phyloP scores from a whole-genome alignment of 2,113 vertebrate species.

The Myotis lucifugus region DNA sequence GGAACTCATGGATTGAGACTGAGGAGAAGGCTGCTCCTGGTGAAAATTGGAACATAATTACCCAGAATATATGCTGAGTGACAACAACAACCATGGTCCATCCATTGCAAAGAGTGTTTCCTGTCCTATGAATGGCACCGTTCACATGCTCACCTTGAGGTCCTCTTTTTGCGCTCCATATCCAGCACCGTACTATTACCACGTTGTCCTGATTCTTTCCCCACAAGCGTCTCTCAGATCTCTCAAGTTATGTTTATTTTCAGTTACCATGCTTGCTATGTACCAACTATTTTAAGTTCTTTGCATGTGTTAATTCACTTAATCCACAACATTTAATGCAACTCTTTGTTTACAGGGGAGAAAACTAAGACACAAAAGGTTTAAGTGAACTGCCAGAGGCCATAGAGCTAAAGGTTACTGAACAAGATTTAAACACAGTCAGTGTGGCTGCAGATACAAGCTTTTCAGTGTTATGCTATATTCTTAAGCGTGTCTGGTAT shows the following conservation, averaged over 20 bases:
- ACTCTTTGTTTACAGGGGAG: not conserved
- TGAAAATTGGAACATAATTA: not conserved
- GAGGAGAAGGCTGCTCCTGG: not conserved
- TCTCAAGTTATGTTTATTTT: not conserved
- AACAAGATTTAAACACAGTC: conserved; percentile 14
- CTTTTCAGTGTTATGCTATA: not conserved
- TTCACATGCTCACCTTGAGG: not conserved
- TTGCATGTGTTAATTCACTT: not conserved
- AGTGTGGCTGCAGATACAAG: not conserved
- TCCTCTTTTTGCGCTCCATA: not conserved
- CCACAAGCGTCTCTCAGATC: not conserved
- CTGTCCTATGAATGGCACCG: not conserved
- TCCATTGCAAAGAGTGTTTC: not conserved
- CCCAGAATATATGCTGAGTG: not conserved
- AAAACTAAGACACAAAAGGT: not conserved
- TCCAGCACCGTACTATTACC: not conserved
- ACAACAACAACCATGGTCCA: not conserved
- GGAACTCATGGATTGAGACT: not conserved
- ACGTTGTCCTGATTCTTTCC: not conserved
- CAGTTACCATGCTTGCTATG: not conserved
- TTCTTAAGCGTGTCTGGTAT: not conserved
- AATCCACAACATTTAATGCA: not conserved
- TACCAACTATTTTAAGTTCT: not conserved
- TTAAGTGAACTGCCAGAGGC: not conserved
- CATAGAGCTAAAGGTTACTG: not conserved